phyloP scores from a whole-genome alignment of 2,797 vertebrate genomes.

The Percopsis omiscomaycus region DNA sequence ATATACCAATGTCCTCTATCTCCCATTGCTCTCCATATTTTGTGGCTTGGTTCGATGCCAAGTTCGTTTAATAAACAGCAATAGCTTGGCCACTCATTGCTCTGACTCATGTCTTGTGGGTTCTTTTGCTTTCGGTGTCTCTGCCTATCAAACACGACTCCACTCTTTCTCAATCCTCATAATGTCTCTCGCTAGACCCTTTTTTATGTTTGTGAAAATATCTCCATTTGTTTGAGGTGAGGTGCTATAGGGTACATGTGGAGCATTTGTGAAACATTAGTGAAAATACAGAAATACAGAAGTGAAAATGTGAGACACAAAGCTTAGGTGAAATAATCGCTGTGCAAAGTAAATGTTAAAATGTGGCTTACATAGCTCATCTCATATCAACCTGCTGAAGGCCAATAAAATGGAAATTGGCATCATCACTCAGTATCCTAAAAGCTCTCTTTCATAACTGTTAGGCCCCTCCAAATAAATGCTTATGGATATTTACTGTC shows the following conservation, averaged over 20 bases:
- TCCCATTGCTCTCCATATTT: constrained; percentile 34
- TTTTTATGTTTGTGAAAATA: too few relatives aligned
- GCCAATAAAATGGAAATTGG: constrained; percentile 13
- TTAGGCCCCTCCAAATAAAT: constrained; percentile 16
- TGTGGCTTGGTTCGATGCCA: constrained; percentile 41
- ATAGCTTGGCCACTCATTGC: constrained; percentile 27
- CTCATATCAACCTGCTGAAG: background rate
- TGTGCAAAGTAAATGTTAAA: constrained; percentile 7
- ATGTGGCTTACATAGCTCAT: background rate
- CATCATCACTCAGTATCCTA: background rate
- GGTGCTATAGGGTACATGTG: too few relatives aligned
- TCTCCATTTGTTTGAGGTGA: too few relatives aligned
- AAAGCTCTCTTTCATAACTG: constrained; percentile 17
- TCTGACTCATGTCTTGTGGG: constrained; percentile 14
- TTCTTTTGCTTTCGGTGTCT: constrained; percentile 13
- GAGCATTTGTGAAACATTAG: too few relatives aligned
- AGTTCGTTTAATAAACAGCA: constrained; percentile 58
- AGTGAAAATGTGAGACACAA: background rate
- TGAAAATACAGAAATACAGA: too few relatives aligned
- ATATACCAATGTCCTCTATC: constrained; percentile 33
- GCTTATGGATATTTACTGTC: constrained; percentile 23
- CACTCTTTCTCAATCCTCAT: constrained; percentile 1
- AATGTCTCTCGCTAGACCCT: too few relatives aligned
- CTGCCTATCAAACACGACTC: constrained; percentile 29
- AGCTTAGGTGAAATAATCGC: too few relatives aligned